Base-by-base conservation (phyloP, 2,113 vertebrate genomes). In the Podocnemis expansa region DNA sequence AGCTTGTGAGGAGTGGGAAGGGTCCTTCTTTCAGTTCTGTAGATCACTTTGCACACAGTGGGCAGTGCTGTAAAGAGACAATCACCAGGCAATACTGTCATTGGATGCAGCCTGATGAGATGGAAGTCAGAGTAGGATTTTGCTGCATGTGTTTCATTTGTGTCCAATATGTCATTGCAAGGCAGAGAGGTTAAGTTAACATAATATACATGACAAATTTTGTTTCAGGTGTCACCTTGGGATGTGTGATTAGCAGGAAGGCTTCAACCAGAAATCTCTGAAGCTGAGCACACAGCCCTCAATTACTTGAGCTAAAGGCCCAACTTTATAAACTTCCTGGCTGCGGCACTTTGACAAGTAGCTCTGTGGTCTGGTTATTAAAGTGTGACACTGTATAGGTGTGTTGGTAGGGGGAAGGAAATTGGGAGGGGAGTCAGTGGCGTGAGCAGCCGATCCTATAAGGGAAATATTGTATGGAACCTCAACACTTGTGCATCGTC, bases 401-500 rank as follows among this genome's bases (percentile, higher is more conserved):
- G n/a, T n/a, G n/a, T n/a, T n/a, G n/a, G n/a, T n/a, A n/a, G n/a
- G n/a, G n/a, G n/a, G n/a, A n/a, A n/a, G n/a, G n/a, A n/a, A n/a
- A n/a, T n/a, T n/a, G n/a, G 56, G 27, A 8, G 16, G 14, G n/a
- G 63, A 19, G 19, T 31, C n/a, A 70, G 19, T 19, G 10, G 34
- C 8, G 4, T 70, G 21, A 70, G 34, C 34, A 38, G n/a, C n/a
- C n/a, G 38, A n/a, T 38, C 67, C 16, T 70, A 38, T 17, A 14
- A 70, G 34, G 10, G 67, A 70, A n/a, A 19, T 70, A 70, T 17
- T 38, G 34, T 70, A 38, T 22, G 21, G n/a, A 22, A 38, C 2
- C 0, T 0, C 21, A 24, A 5, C 60, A 6, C 55, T 82, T 24
- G 0, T 81, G 54, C 31, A 14, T 60, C 55, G 82, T 41, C 54